phyloP scores from a whole-genome alignment of 2,797 vertebrate species.

The Chaetophractus vellerosus region DNA sequence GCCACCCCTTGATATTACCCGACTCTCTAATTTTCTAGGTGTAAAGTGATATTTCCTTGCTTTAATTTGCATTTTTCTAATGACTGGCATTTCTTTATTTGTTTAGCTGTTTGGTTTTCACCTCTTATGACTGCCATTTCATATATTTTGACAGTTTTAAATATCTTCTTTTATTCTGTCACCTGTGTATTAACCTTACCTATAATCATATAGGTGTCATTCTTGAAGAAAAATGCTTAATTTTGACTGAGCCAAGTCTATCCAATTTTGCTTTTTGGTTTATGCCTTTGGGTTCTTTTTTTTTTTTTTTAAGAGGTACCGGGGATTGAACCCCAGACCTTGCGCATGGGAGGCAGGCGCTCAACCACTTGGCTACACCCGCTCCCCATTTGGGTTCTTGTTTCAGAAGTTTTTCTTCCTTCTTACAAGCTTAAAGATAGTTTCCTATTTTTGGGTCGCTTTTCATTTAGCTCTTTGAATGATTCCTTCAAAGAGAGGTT shows the following conservation, averaged over 20 bases:
- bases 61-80: background rate
- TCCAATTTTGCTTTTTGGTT: background rate
- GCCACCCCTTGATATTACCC: background rate
- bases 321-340: no score
- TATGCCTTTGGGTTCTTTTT: background rate
- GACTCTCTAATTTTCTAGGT: background rate
- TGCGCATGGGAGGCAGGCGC: no score
- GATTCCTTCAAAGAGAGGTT: conserved; percentile 28
- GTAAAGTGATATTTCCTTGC: background rate
- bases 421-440: background rate
- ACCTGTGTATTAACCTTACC: background rate
- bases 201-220: background rate
- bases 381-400: background rate
- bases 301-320: no score
- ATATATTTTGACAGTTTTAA: background rate
- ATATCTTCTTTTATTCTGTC: background rate
- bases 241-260: background rate
- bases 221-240: conserved; percentile 16
- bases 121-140: background rate
- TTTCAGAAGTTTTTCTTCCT: background rate
- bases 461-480: conserved; percentile 39
- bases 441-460: background rate
- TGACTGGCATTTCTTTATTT: background rate
- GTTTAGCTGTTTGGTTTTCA: background rate
- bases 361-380: no score